Evolutionary conservation across 2,113 vertebrate species (phyloP).

Genomic region (Syngnathus typhle): DNA sequence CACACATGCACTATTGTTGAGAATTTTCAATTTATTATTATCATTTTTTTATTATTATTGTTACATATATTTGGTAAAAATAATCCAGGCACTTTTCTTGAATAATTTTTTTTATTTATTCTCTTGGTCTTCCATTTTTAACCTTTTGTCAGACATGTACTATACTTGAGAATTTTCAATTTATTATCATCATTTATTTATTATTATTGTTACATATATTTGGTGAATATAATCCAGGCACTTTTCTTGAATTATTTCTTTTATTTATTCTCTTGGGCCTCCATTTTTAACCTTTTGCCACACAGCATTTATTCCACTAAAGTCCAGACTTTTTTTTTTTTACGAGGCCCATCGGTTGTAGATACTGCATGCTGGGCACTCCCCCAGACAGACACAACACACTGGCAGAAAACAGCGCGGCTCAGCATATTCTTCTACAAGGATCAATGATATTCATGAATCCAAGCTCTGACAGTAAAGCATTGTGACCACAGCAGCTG

Average conservation of each 20-base stretch:
- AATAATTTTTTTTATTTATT: no score
- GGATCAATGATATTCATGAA: slow-evolving; percentile 5
- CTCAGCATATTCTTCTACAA: slow-evolving; percentile 3
- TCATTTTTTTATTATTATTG: no score
- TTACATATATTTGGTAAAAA: neutral
- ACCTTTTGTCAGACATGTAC: slow-evolving; percentile 20
- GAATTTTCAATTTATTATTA: neutral
- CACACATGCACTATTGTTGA: neutral
- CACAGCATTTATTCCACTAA: no score
- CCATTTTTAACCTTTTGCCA: no score
- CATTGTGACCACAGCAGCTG: slow-evolving; percentile 5
- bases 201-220: neutral
- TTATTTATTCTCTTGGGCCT: no score
- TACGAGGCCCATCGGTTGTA: neutral
- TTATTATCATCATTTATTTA: neutral
- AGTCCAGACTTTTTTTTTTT: neutral
- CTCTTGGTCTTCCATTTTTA: slow-evolving; percentile 8
- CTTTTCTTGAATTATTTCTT: no score
- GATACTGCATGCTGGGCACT: neutral
- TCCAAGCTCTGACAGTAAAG: slow-evolving; percentile 3
- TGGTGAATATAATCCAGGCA: neutral
- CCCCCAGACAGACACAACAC: neutral
- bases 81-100: neutral
- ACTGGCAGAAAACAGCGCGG: no score
- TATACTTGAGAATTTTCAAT: neutral